Evolutionary conservation across 1,140 invertebrate genomes (phyloP), one percentile per base, ranked within the genome.

Genomic region (Drosophila persimilis): DNA sequence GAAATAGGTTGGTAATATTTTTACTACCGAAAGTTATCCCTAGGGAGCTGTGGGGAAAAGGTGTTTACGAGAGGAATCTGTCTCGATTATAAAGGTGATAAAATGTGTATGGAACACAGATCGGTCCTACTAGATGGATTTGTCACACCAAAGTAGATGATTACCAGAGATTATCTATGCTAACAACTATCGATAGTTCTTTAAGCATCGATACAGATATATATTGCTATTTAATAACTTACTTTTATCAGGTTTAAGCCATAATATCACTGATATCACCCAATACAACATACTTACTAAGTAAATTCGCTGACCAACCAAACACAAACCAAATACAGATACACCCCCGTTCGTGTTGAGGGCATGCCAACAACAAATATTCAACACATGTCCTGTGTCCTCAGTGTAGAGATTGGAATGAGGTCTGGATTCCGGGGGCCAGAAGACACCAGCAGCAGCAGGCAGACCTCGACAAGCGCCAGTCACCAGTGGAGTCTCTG

Each of bases 361-460:
- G 51, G 35, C 46, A 57, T 17, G 46, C 26, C 51, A 59, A 74
- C 70, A 58, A 55, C 54, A 75, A 75, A 75, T 44, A 58, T 62
- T 57, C 72, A 75, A 74, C 72, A 74, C 60, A 59, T 74, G 72
- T 74, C 62, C 44, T 11, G 44, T 17, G 29, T 46, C 63, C 47
- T 24, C 43, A 46, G 17, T 15, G 11, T 29, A 31, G 26, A 29
- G 47, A 41, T 50, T 8, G 35, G 58, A 48, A 65, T 62, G 60
- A 13, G 35, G 24, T 31, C 31, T 24, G 70, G 31, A 50, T 60
- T 50, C 44, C 54, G 24, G 35, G 41, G 43, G 15, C 31, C 31
- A 35, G 31, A 8, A 35, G 31, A 39, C 35, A 39, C 35, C 35
- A 13, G 35, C 35, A 39, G 35, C 35, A 39, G 3, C 35, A 39